Conservation (phyloP, 2,888 invertebrate species). For the Anthophora plumipes region DNA sequence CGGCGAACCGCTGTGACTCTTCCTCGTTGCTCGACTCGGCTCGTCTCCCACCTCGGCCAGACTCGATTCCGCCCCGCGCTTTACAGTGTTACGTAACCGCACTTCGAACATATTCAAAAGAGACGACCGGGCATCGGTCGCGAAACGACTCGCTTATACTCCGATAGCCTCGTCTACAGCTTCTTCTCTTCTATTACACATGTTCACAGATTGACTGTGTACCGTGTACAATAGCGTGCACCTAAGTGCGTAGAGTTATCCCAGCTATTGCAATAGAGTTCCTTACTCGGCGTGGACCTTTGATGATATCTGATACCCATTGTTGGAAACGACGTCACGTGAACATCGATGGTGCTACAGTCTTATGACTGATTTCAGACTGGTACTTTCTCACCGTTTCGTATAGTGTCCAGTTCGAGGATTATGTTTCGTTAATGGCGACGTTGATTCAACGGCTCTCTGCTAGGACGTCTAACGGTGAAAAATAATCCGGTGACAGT, state of each 20-base stretch:
- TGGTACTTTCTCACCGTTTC: constrained; percentile 2
- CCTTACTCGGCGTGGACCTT: too few species aligned
- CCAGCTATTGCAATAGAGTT: too few species aligned
- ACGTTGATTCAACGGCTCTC: constrained; percentile 37
- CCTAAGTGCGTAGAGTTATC: too few species aligned
- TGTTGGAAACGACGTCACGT: too few species aligned
- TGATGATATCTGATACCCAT: too few species aligned
- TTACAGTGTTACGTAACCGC: constrained; percentile 76
- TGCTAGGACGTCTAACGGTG: constrained; percentile 13
- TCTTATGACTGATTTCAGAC: not conserved
- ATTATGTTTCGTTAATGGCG: constrained; percentile 57
- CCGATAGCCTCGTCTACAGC: constrained; percentile 7
- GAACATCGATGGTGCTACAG: too few species aligned
- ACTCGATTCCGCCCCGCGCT: constrained; percentile 59
- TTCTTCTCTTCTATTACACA: not conserved
- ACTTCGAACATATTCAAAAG: constrained; percentile 71
- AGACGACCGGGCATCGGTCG: constrained; percentile 52
- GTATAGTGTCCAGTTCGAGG: constrained; percentile 30
- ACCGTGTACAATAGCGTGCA: not conserved
- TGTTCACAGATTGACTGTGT: constrained; percentile 10
- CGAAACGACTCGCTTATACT: constrained; percentile 58
- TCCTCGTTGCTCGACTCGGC: constrained; percentile 18
- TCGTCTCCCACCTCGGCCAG: constrained; percentile 38
- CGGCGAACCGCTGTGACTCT: too few species aligned
- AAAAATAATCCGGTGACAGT: constrained; percentile 57